Conservation (phyloP, 2,113 vertebrate genomes). For the Chiloscyllium plagiosum region DNA sequence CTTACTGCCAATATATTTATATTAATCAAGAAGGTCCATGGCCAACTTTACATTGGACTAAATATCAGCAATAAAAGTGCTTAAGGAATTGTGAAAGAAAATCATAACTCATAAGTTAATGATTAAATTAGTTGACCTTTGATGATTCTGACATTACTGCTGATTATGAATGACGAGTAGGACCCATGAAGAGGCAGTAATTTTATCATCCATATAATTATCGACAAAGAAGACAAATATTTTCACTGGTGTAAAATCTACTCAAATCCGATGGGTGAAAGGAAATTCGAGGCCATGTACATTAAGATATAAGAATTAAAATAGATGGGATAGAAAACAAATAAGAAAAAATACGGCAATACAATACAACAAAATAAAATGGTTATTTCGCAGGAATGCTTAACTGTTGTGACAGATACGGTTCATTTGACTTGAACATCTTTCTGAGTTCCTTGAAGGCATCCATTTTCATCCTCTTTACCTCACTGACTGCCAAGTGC, state of each 20-base stretch:
- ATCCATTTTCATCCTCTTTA: constrained; percentile 8
- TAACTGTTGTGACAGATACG: constrained; percentile 27
- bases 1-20: neutral
- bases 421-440: constrained; percentile 14
- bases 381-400: constrained; percentile 6
- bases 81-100: neutral
- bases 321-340: neutral
- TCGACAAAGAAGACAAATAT: neutral
- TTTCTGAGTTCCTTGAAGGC: constrained; percentile 32
- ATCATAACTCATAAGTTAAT: neutral
- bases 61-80: neutral
- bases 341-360: neutral
- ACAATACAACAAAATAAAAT: neutral
- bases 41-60: neutral
- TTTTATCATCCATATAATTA: neutral
- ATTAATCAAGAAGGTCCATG: neutral
- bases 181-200: constrained; percentile 6
- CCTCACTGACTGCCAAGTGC: constrained; percentile 22
- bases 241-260: neutral
- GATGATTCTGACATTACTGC: neutral
- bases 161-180: neutral
- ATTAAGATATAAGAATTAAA: constrained; percentile 1
- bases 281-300: neutral
- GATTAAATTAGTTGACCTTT: neutral
- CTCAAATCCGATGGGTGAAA: neutral